Evolutionary conservation across 2,888 invertebrate species (phyloP).

Genomic region (Drosophila borborema): DNA sequence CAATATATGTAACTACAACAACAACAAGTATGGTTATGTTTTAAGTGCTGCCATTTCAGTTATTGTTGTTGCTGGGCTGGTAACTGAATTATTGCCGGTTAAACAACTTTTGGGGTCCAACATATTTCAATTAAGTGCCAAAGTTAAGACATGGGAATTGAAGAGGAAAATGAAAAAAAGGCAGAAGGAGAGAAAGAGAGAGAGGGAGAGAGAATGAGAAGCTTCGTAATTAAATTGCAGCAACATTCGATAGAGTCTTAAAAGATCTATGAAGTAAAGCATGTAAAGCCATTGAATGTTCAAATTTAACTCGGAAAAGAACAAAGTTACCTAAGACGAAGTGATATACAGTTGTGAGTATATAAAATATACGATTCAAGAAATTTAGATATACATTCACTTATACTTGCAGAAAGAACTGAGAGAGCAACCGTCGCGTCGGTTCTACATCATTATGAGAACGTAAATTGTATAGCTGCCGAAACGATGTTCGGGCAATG

Average conservation of each 20-base stretch:
- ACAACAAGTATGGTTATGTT: conserved; percentile 31
- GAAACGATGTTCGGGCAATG: no score
- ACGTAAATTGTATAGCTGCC: no score
- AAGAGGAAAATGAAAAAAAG: neutral
- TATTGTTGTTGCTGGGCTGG: conserved; percentile 18
- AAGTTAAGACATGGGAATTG: conserved; percentile 61
- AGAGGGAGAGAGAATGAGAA: neutral
- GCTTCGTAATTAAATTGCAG: conserved; percentile 35
- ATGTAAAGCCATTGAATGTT: neutral
- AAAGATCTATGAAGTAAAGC: neutral
- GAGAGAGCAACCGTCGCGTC: no score
- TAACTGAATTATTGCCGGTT: conserved; percentile 67
- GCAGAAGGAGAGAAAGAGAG: neutral
- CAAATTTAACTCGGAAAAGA: neutral
- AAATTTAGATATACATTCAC: no score
- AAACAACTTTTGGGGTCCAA: conserved; percentile 57
- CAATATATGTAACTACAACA: conserved; percentile 49
- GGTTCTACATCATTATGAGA: no score
- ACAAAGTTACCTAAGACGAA: neutral
- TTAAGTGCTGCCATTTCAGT: conserved; percentile 29
- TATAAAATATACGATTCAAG: no score
- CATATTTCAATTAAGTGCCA: conserved; percentile 63
- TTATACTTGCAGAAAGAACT: no score
- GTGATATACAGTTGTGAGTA: no score
- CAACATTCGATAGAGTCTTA: conserved; percentile 1